Base-by-base conservation (phyloP, 1,140 invertebrate species). In the Magallana angulata region DNA sequence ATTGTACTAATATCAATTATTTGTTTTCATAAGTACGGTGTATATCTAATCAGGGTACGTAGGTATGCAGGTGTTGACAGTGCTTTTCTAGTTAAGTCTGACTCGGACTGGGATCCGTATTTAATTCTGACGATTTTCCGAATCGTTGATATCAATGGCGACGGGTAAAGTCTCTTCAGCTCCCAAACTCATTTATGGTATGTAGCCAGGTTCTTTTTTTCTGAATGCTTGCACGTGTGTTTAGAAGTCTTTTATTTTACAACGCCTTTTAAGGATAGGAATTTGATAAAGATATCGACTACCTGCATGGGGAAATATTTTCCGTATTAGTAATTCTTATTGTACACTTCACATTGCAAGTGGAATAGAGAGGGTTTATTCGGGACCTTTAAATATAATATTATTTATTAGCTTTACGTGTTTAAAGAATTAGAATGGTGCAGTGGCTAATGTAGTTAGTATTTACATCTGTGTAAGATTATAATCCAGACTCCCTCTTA, bases 121-220 rank as follows among this genome's bases (percentile, higher is more conserved):
- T 48, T 3, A 36, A 36, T 36, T 48, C 2, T 5, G 36, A 48
- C 36, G 36, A 48, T 48, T 18, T 18, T 30, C 24, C 12, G 18
- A 76, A 18, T 76, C 8, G 36, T 36, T 76, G 36, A 30, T 76
- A 76, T 76, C 36, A 76, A 76, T 76, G 68, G 68, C 18, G 4
- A 36, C 24, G 14, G 24, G 11, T 24, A 18, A 24, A 24, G 24
- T 12, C 8, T 76, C 68, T 48, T 48, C 36, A 48, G 36, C 36
- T 76, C 68, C 68, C 24, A 11, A 30, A 30, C 68, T 76, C 18
- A 76, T 76, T 76, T 76, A 76, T 76, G 68, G 68, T 76, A 76
- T 76, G 68, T 76, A 30, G 8, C 3, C 11, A 36, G 8, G 68
- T 24, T 71, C 12, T 36, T 24, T 18, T 24, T 5, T 48, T 48